Evolutionary conservation across 53 echinoderm and acorn worm species (phyloP).

Genomic region (Pentamera pediparva): DNA sequence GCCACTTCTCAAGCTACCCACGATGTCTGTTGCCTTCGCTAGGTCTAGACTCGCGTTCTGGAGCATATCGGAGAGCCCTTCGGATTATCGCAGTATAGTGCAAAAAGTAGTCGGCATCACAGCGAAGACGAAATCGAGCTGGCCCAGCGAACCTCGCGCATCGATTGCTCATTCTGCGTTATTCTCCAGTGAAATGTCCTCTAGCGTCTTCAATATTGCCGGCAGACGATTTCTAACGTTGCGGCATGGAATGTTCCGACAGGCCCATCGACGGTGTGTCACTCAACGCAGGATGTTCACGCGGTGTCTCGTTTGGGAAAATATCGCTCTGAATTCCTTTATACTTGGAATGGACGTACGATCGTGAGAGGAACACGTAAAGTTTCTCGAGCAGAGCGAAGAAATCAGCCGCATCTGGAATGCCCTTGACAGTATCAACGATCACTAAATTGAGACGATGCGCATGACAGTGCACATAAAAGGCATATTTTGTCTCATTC

Average conservation of each 20-base stretch:
- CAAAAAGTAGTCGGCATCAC: constrained; percentile 21
- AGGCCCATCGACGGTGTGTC: constrained; percentile 40
- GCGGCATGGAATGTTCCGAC: constrained; percentile 14
- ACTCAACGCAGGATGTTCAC: constrained; percentile 15
- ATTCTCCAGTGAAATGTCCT: constrained; percentile 7
- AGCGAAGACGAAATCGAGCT: constrained; percentile 2
- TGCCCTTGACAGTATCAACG: constrained; percentile 21
- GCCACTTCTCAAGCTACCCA: constrained; percentile 6
- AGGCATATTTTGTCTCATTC: constrained; percentile 28
- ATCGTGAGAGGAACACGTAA: constrained; percentile 4
- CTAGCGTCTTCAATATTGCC: background rate
- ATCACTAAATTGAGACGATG: constrained; percentile 39
- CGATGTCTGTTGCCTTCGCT: constrained; percentile 23
- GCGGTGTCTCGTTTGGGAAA: constrained; percentile 9
- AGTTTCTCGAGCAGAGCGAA: constrained; percentile 36
- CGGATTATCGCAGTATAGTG: constrained; percentile 5
- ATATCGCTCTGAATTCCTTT: constrained; percentile 28
- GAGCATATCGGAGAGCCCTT: constrained; percentile 27
- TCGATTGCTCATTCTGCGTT: constrained; percentile 24
- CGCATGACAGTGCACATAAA: constrained; percentile 41
- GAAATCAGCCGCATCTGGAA: constrained; percentile 39
- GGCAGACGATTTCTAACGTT: constrained; percentile 6
- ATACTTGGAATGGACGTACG: constrained; percentile 19
- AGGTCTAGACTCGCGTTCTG: constrained; percentile 15
- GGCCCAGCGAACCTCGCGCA: constrained; percentile 4